A percentile compares a stretch with the other conserved stretches of the same genome.
These are phyloP conservation scores for Motacilla tschutschensis DNA, from an alignment of 2,113 vertebrate species.

Conservation along the genomic window DNA sequence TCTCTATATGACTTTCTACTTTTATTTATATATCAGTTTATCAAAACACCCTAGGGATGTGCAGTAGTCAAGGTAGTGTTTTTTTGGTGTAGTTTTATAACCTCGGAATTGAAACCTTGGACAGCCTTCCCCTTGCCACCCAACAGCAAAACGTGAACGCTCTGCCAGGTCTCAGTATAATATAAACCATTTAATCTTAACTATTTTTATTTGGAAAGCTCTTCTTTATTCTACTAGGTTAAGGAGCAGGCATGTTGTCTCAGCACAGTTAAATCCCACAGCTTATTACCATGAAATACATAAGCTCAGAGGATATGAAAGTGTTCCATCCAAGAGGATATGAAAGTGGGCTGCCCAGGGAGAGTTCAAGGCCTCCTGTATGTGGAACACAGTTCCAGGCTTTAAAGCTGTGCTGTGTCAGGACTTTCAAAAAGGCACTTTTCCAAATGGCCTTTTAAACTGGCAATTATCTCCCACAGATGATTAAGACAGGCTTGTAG, in stretches of 20 bases:
- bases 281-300: conserved; percentile 63
- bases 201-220: conserved; percentile 46
- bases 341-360: conserved; percentile 48
- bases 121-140: neutral
- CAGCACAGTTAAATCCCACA: conserved; percentile 41
- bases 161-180: neutral
- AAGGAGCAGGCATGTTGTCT: conserved; percentile 32
- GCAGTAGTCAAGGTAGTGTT: neutral
- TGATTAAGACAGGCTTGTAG: neutral
- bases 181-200: conserved; percentile 7
- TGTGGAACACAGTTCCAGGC: neutral
- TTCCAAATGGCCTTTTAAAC: conserved; percentile 23
- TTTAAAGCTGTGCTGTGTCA: conserved; percentile 7
- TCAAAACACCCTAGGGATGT: neutral
- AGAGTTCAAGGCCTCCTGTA: conserved; percentile 48
- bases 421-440: conserved; percentile 16
- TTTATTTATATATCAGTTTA: neutral
- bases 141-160: neutral
- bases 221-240: conserved; percentile 9
- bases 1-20: neutral
- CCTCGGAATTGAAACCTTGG: neutral
- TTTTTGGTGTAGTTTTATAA: neutral
- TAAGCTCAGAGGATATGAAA: conserved; percentile 50
- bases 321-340: conserved; percentile 34
- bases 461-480: conserved; percentile 5